Conservation (phyloP, 2,797 vertebrate genomes). For the Pempheris klunzingeri region DNA sequence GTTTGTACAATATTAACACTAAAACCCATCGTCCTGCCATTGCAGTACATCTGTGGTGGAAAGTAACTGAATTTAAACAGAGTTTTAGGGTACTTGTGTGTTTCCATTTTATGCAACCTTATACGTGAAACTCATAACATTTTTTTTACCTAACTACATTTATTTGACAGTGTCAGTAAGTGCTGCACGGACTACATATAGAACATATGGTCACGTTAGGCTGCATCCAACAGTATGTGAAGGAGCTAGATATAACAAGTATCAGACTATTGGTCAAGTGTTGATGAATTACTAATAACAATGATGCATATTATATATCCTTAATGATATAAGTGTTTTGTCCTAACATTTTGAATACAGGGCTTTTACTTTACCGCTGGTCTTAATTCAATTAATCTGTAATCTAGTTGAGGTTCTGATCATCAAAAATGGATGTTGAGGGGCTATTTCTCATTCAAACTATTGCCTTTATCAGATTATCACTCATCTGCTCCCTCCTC, state of each 20-base stretch:
- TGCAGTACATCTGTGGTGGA: not conserved
- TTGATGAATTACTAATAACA: not conserved
- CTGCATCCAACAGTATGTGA: not conserved
- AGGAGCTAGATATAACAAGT: not conserved
- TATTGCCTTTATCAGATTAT: not conserved
- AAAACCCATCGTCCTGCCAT: not conserved
- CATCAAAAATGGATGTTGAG: not conserved
- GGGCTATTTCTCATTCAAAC: not conserved
- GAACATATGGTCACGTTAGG: not conserved
- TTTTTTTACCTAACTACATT: not conserved
- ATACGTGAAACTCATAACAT: not conserved
- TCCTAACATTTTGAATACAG: not conserved
- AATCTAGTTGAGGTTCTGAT: not conserved
- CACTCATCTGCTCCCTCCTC: not conserved
- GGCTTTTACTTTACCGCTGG: not conserved
- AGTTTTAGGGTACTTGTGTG: not conserved
- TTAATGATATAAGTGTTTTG: not conserved
- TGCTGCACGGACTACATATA: not conserved
- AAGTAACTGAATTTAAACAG: not conserved
- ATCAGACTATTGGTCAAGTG: not conserved
- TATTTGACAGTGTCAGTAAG: not conserved
- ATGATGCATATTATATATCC: not conserved
- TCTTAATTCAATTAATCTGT: not conserved
- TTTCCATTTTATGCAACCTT: slow-evolving; percentile 10
- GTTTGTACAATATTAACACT: not conserved